These are phyloP conservation scores for Venusia cambrica DNA, from an alignment of 2,888 invertebrate genomes.

Conservation along the genomic window DNA sequence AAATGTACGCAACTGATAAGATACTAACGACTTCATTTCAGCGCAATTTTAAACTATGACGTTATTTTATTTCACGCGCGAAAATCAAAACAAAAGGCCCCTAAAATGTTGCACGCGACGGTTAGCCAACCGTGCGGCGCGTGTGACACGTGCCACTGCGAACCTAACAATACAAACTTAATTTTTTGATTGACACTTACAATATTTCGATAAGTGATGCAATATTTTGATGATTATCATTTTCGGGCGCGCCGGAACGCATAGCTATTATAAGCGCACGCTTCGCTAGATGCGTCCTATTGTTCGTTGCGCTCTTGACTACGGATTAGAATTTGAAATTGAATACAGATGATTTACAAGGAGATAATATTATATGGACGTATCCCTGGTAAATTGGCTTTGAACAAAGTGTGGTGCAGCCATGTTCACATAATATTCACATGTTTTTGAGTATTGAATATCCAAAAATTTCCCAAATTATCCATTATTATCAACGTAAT, in stretches of 20 bases:
- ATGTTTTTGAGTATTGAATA: too few relatives aligned
- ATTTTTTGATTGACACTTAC: constrained; percentile 82
- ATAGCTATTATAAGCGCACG: constrained; percentile 58
- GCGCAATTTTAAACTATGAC: constrained; percentile 38
- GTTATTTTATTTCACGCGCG: constrained; percentile 53
- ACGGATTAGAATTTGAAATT: constrained; percentile 25
- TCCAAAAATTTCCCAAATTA: too few relatives aligned
- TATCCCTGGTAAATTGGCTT: background rate
- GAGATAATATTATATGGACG: constrained; percentile 12
- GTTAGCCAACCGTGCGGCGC: constrained; percentile 42
- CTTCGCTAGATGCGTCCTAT: constrained; percentile 48
- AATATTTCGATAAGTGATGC: constrained; percentile 82
- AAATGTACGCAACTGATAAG: background rate
- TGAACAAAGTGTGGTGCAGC: too few relatives aligned
- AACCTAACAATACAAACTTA: constrained; percentile 71
- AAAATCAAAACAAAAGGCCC: constrained; percentile 68
- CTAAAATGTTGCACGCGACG: constrained; percentile 63
- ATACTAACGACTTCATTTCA: constrained; percentile 7
- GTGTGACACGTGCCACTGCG: constrained; percentile 58
- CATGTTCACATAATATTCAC: too few relatives aligned
- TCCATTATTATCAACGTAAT: too few relatives aligned
- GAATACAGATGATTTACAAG: constrained; percentile 7
- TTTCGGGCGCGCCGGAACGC: constrained; percentile 39
- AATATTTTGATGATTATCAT: constrained; percentile 80
- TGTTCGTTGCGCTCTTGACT: constrained; percentile 42